Percentiles rank a stretch among this genome's conserved stretches.
Conservation (phyloP, 2,888 invertebrate genomes). For the Cephus runcator region DNA sequence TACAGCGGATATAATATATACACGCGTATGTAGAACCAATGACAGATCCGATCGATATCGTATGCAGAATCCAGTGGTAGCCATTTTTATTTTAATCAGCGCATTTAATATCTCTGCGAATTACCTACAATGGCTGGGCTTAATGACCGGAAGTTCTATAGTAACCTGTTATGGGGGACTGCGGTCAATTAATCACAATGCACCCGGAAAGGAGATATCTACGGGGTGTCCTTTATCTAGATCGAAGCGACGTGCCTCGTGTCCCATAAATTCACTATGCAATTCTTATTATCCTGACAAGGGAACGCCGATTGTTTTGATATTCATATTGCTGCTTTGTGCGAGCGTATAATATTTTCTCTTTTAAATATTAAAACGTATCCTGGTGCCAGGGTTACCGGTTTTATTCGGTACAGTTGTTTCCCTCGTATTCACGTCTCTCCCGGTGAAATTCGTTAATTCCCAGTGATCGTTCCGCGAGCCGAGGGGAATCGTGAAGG, state of each 20-base stretch:
- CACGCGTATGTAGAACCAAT: neutral
- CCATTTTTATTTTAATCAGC: constrained; percentile 40
- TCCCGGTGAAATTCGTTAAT: neutral
- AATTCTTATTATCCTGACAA: neutral
- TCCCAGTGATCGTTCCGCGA: neutral
- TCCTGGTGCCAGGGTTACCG: neutral
- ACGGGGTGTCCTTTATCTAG: constrained; percentile 12
- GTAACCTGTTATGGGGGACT: neutral
- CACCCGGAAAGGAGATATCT: constrained; percentile 10
- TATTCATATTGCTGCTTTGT: neutral
- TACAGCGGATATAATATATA: neutral
- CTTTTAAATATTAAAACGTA: neutral
- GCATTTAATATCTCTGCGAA: constrained; percentile 11
- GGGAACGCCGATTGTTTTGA: neutral
- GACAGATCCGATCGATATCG: neutral
- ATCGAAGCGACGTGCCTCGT: neutral
- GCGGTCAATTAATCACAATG: neutral
- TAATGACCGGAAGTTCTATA: constrained; percentile 2
- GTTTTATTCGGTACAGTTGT: neutral
- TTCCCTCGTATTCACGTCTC: neutral
- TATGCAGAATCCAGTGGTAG: constrained; percentile 11
- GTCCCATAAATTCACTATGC: neutral
- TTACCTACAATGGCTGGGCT: neutral
- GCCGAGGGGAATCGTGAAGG: neutral
- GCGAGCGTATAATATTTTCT: too few relatives aligned